phyloP scores from a whole-genome alignment of 2,797 vertebrate species.

The Microcaecilia unicolor region DNA sequence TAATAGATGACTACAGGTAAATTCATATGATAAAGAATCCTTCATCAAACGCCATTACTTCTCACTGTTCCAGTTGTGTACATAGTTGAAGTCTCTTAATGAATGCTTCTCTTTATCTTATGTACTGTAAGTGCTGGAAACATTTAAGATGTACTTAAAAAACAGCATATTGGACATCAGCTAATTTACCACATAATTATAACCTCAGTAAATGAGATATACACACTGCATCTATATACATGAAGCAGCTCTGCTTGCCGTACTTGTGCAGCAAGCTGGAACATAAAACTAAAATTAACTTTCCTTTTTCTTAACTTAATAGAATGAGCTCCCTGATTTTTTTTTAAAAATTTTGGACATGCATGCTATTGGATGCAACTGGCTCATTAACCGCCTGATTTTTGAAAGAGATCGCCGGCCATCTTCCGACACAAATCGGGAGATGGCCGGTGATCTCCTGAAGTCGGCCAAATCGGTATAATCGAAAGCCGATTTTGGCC shows the following conservation, averaged over 20 bases:
- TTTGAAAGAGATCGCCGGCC: too few relatives aligned
- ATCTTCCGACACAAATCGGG: too few relatives aligned
- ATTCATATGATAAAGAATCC: constrained; percentile 76
- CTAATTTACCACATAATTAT: constrained; percentile 44
- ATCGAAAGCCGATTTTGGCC: too few relatives aligned
- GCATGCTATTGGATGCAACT: too few relatives aligned
- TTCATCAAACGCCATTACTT: constrained; percentile 76
- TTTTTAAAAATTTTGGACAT: too few relatives aligned
- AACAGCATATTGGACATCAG: constrained; percentile 29
- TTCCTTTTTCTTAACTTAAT: background rate
- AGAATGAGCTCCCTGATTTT: too few relatives aligned
- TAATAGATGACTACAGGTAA: constrained; percentile 83
- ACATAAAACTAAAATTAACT: constrained; percentile 4
- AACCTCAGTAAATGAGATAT: constrained; percentile 5
- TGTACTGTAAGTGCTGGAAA: constrained; percentile 47
- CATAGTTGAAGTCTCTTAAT: constrained; percentile 65
- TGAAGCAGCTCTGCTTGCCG: too few relatives aligned
- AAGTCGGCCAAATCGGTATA: too few relatives aligned
- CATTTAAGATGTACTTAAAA: constrained; percentile 39
- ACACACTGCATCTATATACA: too few relatives aligned
- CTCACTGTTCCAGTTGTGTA: constrained; percentile 63
- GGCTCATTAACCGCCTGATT: too few relatives aligned
- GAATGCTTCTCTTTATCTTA: constrained; percentile 42
- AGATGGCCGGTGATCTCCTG: too few relatives aligned
- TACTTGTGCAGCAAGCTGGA: too few relatives aligned